Percentiles rank a stretch among this genome's conserved stretches.
Evolutionary conservation across 2,888 invertebrate species (phyloP).

Genomic region (Branchipolynoe longqiensis): DNA sequence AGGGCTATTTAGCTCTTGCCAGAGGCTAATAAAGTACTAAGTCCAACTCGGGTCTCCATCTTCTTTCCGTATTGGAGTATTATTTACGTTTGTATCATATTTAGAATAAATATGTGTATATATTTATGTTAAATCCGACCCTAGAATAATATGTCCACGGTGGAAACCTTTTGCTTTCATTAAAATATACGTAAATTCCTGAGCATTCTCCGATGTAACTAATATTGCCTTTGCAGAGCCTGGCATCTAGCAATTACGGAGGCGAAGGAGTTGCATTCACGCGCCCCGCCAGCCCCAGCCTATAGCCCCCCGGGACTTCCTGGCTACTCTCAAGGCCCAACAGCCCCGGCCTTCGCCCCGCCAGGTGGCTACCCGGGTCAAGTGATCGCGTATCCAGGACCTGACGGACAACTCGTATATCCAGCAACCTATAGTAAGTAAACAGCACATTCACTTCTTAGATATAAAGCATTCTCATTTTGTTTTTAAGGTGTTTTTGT

Average conservation of each 20-base stretch:
- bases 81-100: too few relatives aligned
- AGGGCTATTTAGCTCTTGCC: too few relatives aligned
- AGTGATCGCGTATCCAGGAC: neutral
- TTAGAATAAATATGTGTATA: neutral
- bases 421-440: neutral
- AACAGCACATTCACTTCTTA: neutral
- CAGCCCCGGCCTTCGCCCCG: neutral
- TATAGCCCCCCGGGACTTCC: neutral
- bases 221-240: conserved; percentile 28
- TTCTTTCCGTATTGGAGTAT: too few relatives aligned
- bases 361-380: conserved; percentile 21
- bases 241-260: conserved; percentile 49
- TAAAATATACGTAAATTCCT: neutral
- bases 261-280: neutral
- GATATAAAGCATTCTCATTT: too few relatives aligned
- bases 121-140: neutral
- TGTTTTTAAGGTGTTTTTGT: too few relatives aligned
- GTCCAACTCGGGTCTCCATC: too few relatives aligned
- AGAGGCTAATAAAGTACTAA: too few relatives aligned
- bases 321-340: too few relatives aligned
- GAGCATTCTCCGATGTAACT: neutral
- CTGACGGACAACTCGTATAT: neutral
- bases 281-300: neutral
- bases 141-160: neutral
- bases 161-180: neutral